These are phyloP conservation scores for Drosophila nikananu DNA, from an alignment of 1,140 invertebrate species.

Conservation along the genomic window DNA sequence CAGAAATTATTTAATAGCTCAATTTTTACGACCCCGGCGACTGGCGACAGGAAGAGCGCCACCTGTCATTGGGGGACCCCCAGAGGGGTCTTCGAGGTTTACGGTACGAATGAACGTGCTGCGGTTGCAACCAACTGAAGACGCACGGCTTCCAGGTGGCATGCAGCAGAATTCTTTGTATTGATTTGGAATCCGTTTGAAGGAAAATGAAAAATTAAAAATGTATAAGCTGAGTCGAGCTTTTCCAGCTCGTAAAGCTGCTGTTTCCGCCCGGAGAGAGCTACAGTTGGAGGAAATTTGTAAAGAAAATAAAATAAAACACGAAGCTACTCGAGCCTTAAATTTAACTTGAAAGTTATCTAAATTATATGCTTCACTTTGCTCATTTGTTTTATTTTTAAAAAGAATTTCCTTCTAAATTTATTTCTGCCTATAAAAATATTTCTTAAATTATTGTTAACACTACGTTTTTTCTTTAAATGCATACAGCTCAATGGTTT, in stretches of 20 bases:
- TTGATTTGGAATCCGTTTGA: conserved; percentile 76
- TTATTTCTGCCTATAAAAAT: no score
- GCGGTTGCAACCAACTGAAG: conserved; percentile 54
- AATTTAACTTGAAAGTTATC: neutral
- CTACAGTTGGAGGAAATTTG: conserved; percentile 1
- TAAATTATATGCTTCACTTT: neutral
- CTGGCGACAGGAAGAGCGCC: conserved; percentile 54
- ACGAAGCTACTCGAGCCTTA: neutral
- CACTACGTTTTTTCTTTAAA: neutral
- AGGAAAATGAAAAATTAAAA: conserved; percentile 77
- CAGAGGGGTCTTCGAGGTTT: neutral
- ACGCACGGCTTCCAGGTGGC: conserved; percentile 12
- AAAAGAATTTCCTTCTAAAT: rapidly evolving
- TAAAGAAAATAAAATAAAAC: neutral
- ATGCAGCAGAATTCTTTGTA: conserved; percentile 34
- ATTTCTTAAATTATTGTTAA: neutral
- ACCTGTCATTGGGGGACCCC: conserved; percentile 20
- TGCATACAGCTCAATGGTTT: conserved; percentile 6
- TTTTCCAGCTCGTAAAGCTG: conserved; percentile 61
- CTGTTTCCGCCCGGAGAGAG: conserved; percentile 62
- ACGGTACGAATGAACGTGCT: conserved; percentile 53
- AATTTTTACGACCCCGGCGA: conserved; percentile 55
- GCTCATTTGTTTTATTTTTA: rapidly evolving
- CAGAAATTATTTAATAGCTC: conserved; percentile 84
- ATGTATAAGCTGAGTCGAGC: conserved; percentile 59